Percentiles rank a stretch among this genome's conserved stretches.
phyloP scores from a whole-genome alignment of 2,113 vertebrate genomes.

The Thomomys bottae region DNA sequence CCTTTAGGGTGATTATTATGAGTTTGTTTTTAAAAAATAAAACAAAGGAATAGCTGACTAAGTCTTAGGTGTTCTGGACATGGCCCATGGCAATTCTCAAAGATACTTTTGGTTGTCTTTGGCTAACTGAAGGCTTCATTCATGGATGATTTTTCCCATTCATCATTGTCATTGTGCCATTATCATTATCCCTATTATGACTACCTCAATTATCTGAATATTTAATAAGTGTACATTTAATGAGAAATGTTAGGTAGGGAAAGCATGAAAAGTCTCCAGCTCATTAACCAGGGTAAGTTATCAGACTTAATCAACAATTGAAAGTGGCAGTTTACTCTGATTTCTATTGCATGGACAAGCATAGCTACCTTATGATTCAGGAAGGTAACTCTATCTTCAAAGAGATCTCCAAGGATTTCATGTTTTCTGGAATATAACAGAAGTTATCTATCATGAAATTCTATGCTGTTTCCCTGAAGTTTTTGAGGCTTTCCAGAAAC shows the following conservation, averaged over 20 bases:
- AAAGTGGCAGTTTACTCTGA: neutral
- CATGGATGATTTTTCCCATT: neutral
- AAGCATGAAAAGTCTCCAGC: constrained; percentile 40
- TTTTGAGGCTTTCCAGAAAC: neutral
- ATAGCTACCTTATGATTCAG: neutral
- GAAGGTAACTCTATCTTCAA: neutral
- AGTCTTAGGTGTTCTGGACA: neutral
- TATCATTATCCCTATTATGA: constrained; percentile 55
- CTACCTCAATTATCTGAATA: constrained; percentile 63
- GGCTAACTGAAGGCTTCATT: neutral
- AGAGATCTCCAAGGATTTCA: neutral
- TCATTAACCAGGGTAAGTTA: constrained; percentile 65
- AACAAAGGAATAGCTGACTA: neutral
- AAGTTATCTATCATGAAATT: neutral
- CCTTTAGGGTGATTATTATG: neutral
- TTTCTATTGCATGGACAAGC: neutral
- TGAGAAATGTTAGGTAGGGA: constrained; percentile 32
- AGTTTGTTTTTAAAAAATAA: neutral
- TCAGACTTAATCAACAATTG: constrained; percentile 60
- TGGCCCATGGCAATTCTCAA: neutral
- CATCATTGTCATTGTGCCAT: neutral
- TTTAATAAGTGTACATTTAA: constrained; percentile 60
- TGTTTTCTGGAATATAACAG: neutral
- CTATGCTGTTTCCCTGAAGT: neutral
- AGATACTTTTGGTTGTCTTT: constrained; percentile 5